Base-by-base conservation (phyloP, 2,797 vertebrate species). In the Epinephelus awoara region DNA sequence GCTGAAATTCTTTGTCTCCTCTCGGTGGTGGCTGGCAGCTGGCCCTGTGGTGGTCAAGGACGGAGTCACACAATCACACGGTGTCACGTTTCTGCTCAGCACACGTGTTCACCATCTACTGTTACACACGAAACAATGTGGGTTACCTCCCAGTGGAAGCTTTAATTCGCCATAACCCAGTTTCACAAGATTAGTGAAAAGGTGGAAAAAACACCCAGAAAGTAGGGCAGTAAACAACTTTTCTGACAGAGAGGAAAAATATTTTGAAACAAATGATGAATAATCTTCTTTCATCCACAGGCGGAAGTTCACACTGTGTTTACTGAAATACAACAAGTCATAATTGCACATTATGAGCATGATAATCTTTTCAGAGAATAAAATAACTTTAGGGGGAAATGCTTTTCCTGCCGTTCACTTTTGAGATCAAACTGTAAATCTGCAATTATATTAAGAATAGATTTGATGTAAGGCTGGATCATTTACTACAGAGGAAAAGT, bases 11-110 rank as follows among this genome's bases (percentile, higher is more conserved):
- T 59, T 75, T 54, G n/a, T 44, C 64, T 59, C 51, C 56, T 40
- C 44, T 75, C 42, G 15, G 56, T 58, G 65, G 62, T 21, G 18
- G 27, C 63, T 42, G 67, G 79, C 85, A 89, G 85, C 77, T 66
- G 52, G n/a, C 72, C 18, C 27, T 6, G 42, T 54, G 57, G 67
- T 18, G 72, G 80, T 85, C 83, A 88, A 91, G 79, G 83, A 75
- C 85, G 54, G 59, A 71, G 67, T 63, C 72, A 63, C 86, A 70
- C 67, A 90, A 85, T 90, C 84, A 50, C 86, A 86, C 46, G 8
- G 87, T 80, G 77, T 93, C 88, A 85, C 4, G 54, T 93, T 91
- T 83, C 92, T 65, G 40, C 50, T 78, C 67, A 1, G 55, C 75
- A 58, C 77, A 89, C 25, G 3, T 80, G 85, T 75, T 69, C 67